phyloP scores from a whole-genome alignment of 1,140 invertebrate genomes.

The Anthonomus grandis region DNA sequence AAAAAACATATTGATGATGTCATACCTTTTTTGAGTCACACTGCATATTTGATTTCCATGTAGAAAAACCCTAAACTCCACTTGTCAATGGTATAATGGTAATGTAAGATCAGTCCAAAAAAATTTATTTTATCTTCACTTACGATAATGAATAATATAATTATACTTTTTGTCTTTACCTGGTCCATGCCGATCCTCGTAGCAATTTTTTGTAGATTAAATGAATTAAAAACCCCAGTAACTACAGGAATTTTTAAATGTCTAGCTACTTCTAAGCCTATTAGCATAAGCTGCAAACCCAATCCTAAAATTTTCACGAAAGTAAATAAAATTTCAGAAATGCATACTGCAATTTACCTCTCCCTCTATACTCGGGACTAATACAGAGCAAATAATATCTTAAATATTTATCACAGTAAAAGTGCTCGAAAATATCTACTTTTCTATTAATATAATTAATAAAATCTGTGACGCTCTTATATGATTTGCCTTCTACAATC shows the following conservation, averaged over 20 bases:
- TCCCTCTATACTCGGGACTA: conserved; percentile 47
- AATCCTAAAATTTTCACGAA: conserved; percentile 46
- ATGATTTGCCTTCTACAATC: conserved; percentile 41
- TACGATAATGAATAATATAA: too few species aligned
- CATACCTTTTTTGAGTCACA: too few species aligned
- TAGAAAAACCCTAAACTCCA: too few species aligned
- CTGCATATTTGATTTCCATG: too few species aligned
- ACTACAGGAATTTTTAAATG: conserved; percentile 52
- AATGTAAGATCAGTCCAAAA: too few species aligned
- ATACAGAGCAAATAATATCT: conserved; percentile 48
- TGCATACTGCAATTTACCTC: conserved; percentile 27
- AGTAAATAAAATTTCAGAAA: background rate
- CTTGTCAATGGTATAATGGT: too few species aligned
- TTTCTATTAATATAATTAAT: conserved; percentile 43
- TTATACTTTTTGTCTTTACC: conserved; percentile 6
- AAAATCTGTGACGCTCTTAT: conserved; percentile 47
- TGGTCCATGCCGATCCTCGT: conserved; percentile 50
- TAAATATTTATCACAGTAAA: conserved; percentile 43
- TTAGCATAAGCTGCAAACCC: conserved; percentile 50
- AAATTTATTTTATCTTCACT: too few species aligned
- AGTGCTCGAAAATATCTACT: conserved; percentile 45
- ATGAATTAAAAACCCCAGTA: conserved; percentile 55
- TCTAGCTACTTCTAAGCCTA: conserved; percentile 49
- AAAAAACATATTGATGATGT: too few species aligned
- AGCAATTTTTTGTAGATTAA: conserved; percentile 50